Conservation (phyloP, 2,797 vertebrate species). For the Diplodus sargus region DNA sequence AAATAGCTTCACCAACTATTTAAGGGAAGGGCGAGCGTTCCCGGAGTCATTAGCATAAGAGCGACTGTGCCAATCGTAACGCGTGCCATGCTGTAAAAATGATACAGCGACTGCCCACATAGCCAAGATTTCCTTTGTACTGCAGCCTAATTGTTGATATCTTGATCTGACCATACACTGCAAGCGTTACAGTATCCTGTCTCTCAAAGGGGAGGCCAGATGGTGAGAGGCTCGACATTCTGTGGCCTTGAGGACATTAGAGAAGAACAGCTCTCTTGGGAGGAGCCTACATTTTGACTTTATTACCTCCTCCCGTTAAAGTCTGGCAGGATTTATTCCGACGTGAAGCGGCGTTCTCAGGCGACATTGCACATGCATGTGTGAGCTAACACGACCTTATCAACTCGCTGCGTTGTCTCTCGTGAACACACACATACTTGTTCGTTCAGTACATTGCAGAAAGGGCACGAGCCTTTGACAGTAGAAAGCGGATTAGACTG, state of each 20-base stretch:
- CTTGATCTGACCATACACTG: slow-evolving; percentile 49
- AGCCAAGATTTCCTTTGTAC: slow-evolving; percentile 57
- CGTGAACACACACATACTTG: slow-evolving; percentile 32
- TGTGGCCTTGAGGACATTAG: slow-evolving; percentile 27
- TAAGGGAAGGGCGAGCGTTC: slow-evolving; percentile 39
- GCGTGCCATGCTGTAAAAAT: slow-evolving; percentile 56
- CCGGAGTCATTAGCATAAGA: slow-evolving; percentile 57
- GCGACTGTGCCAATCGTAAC: slow-evolving; percentile 43
- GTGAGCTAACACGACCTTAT: slow-evolving; percentile 74
- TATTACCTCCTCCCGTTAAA: slow-evolving; percentile 17
- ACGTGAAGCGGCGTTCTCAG: slow-evolving; percentile 26
- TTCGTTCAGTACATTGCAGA: slow-evolving; percentile 46
- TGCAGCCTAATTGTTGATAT: slow-evolving; percentile 55
- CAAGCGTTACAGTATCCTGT: slow-evolving; percentile 37
- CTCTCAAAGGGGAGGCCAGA: slow-evolving; percentile 58
- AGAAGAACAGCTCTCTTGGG: slow-evolving; percentile 27
- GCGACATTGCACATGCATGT: slow-evolving; percentile 34
- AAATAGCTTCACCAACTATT: slow-evolving; percentile 63
- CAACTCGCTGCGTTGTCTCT: slow-evolving; percentile 56
- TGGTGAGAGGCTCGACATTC: slow-evolving; percentile 43
- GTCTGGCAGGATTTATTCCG: slow-evolving; percentile 26
- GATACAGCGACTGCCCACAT: slow-evolving; percentile 36
- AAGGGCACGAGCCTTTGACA: slow-evolving; percentile 80
- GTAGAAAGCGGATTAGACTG: slow-evolving; percentile 85
- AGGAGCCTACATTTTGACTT: slow-evolving; percentile 48